A percentile compares a stretch with the other conserved stretches of the same genome.
These are phyloP conservation scores for Panagrolaimus sp. DNA, from an alignment of 1,140 invertebrate species.

Conservation along the genomic window DNA sequence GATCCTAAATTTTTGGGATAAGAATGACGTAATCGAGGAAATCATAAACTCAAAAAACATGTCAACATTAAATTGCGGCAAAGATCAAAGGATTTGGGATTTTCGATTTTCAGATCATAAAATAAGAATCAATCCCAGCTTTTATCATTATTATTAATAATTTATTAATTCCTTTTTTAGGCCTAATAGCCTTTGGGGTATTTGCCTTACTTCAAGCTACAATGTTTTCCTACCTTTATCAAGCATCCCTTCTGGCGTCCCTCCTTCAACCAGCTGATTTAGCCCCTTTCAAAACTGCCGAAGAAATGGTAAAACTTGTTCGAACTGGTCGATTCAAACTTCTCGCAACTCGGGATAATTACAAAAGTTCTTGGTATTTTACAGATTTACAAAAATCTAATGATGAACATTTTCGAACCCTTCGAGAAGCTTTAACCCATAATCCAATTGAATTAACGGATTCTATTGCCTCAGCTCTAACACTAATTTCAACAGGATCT, in stretches of 20 bases:
- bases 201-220: background rate
- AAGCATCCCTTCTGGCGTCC: background rate
- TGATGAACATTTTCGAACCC: background rate
- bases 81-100: too few species aligned
- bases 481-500: background rate
- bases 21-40: too few species aligned
- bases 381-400: background rate
- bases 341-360: background rate
- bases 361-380: constrained; percentile 12
- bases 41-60: too few species aligned
- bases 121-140: too few species aligned
- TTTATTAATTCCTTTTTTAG: background rate
- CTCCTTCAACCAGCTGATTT: constrained; percentile 4
- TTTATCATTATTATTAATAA: too few species aligned
- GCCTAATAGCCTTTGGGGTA: background rate
- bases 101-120: background rate
- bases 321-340: constrained; percentile 1
- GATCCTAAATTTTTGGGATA: background rate
- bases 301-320: constrained; percentile 1
- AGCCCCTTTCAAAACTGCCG: background rate
- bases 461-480: background rate
- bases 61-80: too few species aligned
- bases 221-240: background rate
- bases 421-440: background rate
- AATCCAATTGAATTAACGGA: constrained; percentile 7